Evolutionary conservation across 2,888 invertebrate species (phyloP), one percentile per base, ranked within the genome.

Genomic region (Shargacucullia verbasci): DNA sequence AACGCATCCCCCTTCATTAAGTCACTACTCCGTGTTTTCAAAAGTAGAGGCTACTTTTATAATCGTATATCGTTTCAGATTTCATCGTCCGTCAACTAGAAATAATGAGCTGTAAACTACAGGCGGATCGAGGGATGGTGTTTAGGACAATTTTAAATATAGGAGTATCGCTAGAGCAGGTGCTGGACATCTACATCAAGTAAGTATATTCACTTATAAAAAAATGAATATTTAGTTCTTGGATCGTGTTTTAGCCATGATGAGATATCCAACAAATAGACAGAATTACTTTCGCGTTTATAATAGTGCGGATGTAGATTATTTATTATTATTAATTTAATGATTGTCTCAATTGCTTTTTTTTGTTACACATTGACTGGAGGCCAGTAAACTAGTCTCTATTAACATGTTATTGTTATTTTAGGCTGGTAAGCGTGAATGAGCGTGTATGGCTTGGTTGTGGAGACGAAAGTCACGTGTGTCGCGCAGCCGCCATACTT

Each of bases 361-460:
- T n/a, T n/a, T n/a, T n/a, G n/a, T n/a, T n/a, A n/a, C n/a, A n/a
- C n/a, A n/a, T n/a, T n/a, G n/a, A n/a, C n/a, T n/a, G n/a, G n/a
- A n/a, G n/a, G n/a, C n/a, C n/a, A n/a, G n/a, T n/a, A 20, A 3
- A 20, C 20, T 3, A 20, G 20, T 20, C 20, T 20, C 20, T 20
- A 29, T 6, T 29, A 1, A 29, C 8, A n/a, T 40, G 8, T 12
- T 40, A n/a, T 40, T 20, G 4, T 37, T 2, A 10, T 31, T 14
- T 0, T 67, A 96, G 97, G 83, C 90, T 97, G 94, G 96, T 96
- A 83, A 96, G 97, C 69, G 96, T 96, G 82, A 97, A 97, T 91
- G 98, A 98, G 87, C 96, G 97, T 52, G 96, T 97, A 76, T 99
- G 98, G 98, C 95, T 97, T 59, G 96, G 96, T 14, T 96, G 97